These are phyloP conservation scores for Ephestia elutella DNA, from an alignment of 1,140 invertebrate species.

Conservation along the genomic window DNA sequence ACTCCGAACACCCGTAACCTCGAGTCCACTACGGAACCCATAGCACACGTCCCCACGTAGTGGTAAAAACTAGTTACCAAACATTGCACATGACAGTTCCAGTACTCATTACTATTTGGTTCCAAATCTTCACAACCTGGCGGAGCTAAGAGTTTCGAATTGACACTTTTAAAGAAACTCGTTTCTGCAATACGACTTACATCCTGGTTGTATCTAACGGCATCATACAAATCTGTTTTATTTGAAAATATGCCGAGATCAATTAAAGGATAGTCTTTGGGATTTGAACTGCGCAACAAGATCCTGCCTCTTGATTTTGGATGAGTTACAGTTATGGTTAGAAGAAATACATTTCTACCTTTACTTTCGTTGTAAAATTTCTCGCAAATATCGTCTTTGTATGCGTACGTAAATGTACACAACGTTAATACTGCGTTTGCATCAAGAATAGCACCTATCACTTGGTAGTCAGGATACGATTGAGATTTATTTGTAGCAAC, in stretches of 20 bases:
- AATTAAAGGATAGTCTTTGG: too few species aligned
- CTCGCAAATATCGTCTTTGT: conserved; percentile 8
- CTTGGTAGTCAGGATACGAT: too few species aligned
- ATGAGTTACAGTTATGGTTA: conserved; percentile 32
- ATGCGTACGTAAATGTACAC: not conserved
- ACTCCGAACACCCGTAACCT: conserved; percentile 71
- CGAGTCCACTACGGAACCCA: conserved; percentile 86
- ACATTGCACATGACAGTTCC: conserved; percentile 76
- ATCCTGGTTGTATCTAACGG: conserved; percentile 65
- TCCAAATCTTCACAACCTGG: too few species aligned
- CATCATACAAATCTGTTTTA: conserved; percentile 80
- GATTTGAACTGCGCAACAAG: too few species aligned
- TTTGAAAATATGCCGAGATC: too few species aligned
- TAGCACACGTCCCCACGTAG: conserved; percentile 77
- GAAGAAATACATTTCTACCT: not conserved
- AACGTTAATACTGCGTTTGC: not conserved
- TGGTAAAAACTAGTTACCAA: conserved; percentile 79
- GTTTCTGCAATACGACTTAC: conserved; percentile 22
- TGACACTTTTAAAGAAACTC: too few species aligned
- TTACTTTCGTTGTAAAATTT: not conserved
- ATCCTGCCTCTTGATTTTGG: too few species aligned
- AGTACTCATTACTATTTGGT: too few species aligned
- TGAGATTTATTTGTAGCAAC: too few species aligned
- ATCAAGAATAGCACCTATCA: too few species aligned
- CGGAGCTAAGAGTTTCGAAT: too few species aligned